Percentiles rank a stretch among this genome's conserved stretches.
Evolutionary conservation across 2,797 vertebrate genomes (phyloP).

Genomic region (Parauchenoglanis punctatus): DNA sequence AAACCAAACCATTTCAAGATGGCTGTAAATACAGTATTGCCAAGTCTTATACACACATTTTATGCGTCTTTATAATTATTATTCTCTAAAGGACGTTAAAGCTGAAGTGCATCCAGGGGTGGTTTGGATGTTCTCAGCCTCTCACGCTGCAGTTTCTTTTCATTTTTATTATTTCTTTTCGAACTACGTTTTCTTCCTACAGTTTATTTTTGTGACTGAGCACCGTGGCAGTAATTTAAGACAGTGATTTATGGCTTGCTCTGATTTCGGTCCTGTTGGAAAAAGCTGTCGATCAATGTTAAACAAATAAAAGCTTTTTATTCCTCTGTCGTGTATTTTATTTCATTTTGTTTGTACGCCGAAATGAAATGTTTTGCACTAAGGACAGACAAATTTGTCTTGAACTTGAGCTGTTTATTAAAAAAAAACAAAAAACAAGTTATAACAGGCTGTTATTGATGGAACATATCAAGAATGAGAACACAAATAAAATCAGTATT

Average conservation of each 20-base stretch:
- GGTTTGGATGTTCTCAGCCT: not conserved
- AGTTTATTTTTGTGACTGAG: conserved; percentile 45
- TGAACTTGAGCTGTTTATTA: not conserved
- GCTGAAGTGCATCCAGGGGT: conserved; percentile 9
- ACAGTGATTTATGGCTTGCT: conserved; percentile 68
- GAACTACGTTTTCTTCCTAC: conserved; percentile 59
- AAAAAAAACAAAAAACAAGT: too few species aligned
- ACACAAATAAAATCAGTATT: not conserved
- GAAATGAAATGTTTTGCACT: not conserved
- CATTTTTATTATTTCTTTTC: conserved; percentile 54
- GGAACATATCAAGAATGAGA: not conserved
- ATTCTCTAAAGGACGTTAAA: conserved; percentile 21
- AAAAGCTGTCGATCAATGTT: conserved; percentile 71
- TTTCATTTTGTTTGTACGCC: conserved; percentile 51
- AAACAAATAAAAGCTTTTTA: conserved; percentile 72
- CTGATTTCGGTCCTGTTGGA: conserved; percentile 65
- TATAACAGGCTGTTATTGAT: not conserved
- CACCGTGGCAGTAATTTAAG: conserved; percentile 65
- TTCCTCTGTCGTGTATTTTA: conserved; percentile 58
- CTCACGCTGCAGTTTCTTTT: conserved; percentile 16
- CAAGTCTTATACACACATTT: conserved; percentile 37
- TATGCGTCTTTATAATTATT: conserved; percentile 47
- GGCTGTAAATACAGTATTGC: conserved; percentile 60
- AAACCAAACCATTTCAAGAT: conserved; percentile 17
- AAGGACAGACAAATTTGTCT: not conserved